Conservation (phyloP, 2,113 vertebrate genomes). For the Okapia johnstoni region DNA sequence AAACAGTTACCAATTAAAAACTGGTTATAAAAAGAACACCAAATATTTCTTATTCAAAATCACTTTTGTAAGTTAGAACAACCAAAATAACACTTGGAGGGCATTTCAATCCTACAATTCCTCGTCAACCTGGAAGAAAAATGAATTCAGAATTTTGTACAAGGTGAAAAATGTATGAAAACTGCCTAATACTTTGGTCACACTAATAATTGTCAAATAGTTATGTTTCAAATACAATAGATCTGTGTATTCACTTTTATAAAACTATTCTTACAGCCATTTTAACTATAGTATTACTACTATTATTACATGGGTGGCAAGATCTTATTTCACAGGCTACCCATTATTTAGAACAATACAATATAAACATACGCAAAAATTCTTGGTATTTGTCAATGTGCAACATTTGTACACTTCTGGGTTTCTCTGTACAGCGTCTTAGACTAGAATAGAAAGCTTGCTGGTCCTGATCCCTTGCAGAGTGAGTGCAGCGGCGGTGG, state of each 20-base stretch:
- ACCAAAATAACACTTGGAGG: conserved; percentile 83
- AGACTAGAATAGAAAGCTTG: conserved; percentile 91
- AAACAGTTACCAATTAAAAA: conserved; percentile 93
- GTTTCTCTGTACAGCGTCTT: conserved; percentile 95
- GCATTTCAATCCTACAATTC: conserved; percentile 70
- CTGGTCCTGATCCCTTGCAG: conserved; percentile 96
- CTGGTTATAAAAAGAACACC: conserved; percentile 89
- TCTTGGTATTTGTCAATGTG: conserved; percentile 91
- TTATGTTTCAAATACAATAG: conserved; percentile 89
- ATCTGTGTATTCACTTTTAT: conserved; percentile 95
- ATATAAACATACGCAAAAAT: conserved; percentile 97
- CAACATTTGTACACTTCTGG: conserved; percentile 88
- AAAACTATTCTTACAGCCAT: conserved; percentile 99
- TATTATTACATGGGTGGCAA: conserved; percentile 92
- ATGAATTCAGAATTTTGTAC: conserved; percentile 82
- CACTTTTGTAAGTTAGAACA: conserved; percentile 84
- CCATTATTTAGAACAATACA: conserved; percentile 93
- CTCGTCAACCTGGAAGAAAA: conserved; percentile 80
- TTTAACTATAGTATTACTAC: conserved; percentile 95
- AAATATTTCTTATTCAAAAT: conserved; percentile 84
- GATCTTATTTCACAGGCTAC: conserved; percentile 91
- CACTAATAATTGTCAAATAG: conserved; percentile 86
- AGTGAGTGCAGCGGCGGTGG: conserved; percentile 86
- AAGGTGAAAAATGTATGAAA: conserved; percentile 86
- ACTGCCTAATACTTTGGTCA: conserved; percentile 90